Evolutionary conservation across 2,113 vertebrate species (phyloP).

Genomic region (Glareola pratincola): DNA sequence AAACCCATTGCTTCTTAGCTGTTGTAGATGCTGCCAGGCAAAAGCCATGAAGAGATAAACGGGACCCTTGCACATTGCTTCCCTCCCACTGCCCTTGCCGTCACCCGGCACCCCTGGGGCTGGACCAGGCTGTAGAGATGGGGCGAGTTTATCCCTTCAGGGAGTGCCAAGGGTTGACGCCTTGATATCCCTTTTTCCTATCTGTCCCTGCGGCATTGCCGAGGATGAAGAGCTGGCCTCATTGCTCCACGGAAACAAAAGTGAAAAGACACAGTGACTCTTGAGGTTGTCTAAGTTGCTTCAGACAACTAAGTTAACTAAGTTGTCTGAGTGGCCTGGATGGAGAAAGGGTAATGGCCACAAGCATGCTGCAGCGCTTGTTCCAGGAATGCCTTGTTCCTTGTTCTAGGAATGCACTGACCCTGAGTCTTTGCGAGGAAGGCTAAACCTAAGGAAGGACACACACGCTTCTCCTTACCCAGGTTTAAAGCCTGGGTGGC

Average conservation of each 20-base stretch:
- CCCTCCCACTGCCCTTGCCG: too few species aligned
- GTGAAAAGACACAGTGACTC: neutral
- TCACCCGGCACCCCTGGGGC: neutral
- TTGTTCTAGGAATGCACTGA: neutral
- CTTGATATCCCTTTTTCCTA: neutral
- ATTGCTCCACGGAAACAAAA: neutral
- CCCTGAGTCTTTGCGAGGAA: neutral
- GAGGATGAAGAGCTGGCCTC: neutral
- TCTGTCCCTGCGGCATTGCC: neutral
- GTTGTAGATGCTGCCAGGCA: neutral
- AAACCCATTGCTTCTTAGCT: neutral
- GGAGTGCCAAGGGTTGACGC: neutral
- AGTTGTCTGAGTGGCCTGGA: neutral
- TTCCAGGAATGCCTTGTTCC: neutral
- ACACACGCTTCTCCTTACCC: neutral
- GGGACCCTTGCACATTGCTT: neutral
- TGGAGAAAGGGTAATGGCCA: neutral
- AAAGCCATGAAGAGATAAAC: neutral
- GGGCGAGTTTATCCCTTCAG: neutral
- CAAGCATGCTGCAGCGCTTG: neutral
- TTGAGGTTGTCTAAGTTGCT: neutral
- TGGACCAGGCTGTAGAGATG: neutral
- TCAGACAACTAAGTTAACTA: too few species aligned
- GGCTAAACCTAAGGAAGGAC: neutral
- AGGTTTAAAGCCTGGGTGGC: neutral